Conservation (phyloP, 1,140 invertebrate species). For the Ruditapes philippinarum region DNA sequence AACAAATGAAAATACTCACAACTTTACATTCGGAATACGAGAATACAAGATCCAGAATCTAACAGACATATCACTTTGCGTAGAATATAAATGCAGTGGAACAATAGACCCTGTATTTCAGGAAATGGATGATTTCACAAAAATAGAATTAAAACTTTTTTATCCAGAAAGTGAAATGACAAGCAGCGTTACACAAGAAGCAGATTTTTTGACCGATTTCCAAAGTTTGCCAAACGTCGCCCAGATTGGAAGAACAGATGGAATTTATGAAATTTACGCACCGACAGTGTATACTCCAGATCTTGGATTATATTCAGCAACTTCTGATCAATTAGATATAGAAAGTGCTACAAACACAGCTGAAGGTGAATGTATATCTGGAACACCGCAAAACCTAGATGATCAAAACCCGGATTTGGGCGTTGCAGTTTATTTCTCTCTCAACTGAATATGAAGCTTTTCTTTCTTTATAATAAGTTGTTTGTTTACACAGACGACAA, state of each 20-base stretch:
- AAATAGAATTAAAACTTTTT: background rate
- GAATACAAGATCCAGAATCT: background rate
- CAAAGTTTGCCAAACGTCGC: background rate
- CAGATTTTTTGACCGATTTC: background rate
- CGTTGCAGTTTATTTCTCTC: too few relatives aligned
- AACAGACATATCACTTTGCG: background rate
- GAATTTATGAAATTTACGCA: background rate
- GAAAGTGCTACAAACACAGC: background rate
- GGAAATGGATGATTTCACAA: background rate
- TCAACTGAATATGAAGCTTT: too few relatives aligned
- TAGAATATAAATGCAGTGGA: conserved; percentile 50
- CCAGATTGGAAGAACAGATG: background rate
- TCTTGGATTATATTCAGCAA: background rate
- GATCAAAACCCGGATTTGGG: background rate
- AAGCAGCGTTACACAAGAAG: background rate
- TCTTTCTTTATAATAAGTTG: too few relatives aligned
- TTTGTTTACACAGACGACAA: too few relatives aligned
- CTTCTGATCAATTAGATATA: background rate
- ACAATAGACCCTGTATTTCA: background rate
- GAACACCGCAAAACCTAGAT: background rate
- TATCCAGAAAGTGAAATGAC: background rate
- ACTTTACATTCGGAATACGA: background rate
- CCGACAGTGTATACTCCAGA: background rate
- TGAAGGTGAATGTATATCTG: background rate
- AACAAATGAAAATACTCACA: background rate